Evolutionary conservation across 2,888 invertebrate species (phyloP), one percentile per base, ranked within the genome.

Genomic region (Orgyia antiqua): DNA sequence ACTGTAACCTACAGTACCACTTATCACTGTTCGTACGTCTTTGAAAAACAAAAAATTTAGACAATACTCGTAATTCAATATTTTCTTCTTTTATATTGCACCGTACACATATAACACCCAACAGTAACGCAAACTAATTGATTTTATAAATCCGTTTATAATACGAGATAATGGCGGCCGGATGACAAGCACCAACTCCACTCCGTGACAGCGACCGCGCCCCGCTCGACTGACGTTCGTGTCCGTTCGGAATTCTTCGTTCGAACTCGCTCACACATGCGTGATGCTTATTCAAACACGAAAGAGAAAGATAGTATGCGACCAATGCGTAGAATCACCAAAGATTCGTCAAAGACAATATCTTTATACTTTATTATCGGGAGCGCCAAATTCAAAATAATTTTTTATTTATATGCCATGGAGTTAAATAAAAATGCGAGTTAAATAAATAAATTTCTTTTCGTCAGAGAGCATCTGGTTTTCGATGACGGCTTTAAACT

Each of bases 131-230:
- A 65, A 75, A 78, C 58, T 68, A 80, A 82, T 80, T 80, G 78
- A 83, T 79, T 83, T 77, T 76, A 73, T 67, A 74, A 79, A 82
- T 76, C 70, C 68, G 86, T 86, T 80, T 80, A 84, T n/a, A 49
- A 87, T 88, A 87, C 83, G 78, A 88, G 87, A 86, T 87, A 87
- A 88, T 88, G 88, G 89, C 88, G 87, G 83, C 86, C 82, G 78
- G 76, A 80, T 88, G 88, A 88, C 87, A 84, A 77, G 75, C 83
- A 75, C 83, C 86, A 84, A 82, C 87, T 82, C 75, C 74, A 64
- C 76, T 87, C 83, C 83, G 84, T 87, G 88, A 87, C 87, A 80
- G 84, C 87, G 87, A 88, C 88, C 88, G 87, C 87, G 86, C 87
- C 86, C 84, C 87, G 84, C 86, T 86, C 83, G 82, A 86, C 87